Evolutionary conservation across 2,113 vertebrate genomes (phyloP).

Genomic region (Strigops habroptila): DNA sequence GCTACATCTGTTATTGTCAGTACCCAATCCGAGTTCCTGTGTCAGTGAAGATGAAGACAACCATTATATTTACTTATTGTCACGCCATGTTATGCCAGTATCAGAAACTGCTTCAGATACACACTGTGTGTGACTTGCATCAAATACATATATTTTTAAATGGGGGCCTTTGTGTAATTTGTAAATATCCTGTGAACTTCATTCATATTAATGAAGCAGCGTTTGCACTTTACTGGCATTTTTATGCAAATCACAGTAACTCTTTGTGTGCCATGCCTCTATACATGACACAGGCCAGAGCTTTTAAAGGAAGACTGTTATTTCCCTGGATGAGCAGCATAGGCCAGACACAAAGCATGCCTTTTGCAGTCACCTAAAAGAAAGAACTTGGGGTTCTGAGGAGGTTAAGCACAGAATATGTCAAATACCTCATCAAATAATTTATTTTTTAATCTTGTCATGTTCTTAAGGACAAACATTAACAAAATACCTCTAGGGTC

Average conservation of each 20-base stretch:
- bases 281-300: not conserved
- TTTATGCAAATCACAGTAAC: conserved; percentile 34
- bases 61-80: conserved; percentile 36
- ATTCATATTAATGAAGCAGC: conserved; percentile 47
- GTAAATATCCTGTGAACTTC: conserved; percentile 54
- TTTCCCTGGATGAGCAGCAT: not conserved
- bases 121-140: conserved; percentile 38
- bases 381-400: not conserved
- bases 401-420: not conserved
- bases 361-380: not conserved
- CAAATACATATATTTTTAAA: conserved; percentile 49
- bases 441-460: not conserved
- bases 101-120: conserved; percentile 20
- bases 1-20: conserved; percentile 39
- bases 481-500: not conserved
- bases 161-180: conserved; percentile 31
- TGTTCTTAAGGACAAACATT: not conserved
- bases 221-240: conserved; percentile 17
- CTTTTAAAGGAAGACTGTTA: not conserved
- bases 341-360: not conserved
- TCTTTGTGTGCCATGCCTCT: not conserved
- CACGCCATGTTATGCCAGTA: not conserved
- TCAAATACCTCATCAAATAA: not conserved
- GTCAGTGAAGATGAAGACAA: conserved; percentile 17
- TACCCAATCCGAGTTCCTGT: not conserved